Base-by-base conservation (phyloP, 2,888 invertebrate species). In the Ashinkailepas kermadecensis region DNA sequence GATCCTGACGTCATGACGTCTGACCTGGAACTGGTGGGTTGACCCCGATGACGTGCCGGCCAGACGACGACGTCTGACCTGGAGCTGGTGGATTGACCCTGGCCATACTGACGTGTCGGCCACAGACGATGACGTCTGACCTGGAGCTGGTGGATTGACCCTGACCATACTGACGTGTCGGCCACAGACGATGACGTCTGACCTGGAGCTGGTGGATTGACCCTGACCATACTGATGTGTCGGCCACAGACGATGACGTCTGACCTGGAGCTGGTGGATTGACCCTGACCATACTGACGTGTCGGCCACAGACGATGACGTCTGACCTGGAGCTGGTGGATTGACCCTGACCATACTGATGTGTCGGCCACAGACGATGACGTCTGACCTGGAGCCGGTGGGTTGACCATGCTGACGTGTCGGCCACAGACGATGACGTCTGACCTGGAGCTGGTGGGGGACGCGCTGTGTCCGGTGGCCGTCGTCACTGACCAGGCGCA, bases 401-500 rank as follows among this genome's bases (percentile, higher is more conserved):
- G n/a, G n/a, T n/a, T n/a, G n/a, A n/a, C n/a, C 39, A 2, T 13
- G 59, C 39, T 67, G 65, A 11, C 65, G 0, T 67, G 65, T 67
- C 23, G 39, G 39, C 65, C 65, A 1, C 74, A 74, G 74, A 74
- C 74, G 74, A 18, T 54, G 54, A 54, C 39, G 1, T 39, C 74
- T 23, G 74, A 74, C 13, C 74, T 74, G 74, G 74, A 74, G 74
- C 74, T 74, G 74, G 8, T 13, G 39, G 39, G 54, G 54, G 74
- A 54, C 18, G 18, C 54, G 39, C 74, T 74, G 74, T 18, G 74
- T 11, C 74, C 74, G 11, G 74, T 54, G 11, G 74, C 74, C 54
- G 8, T 54, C 54, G 74, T 74, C 7, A 74, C 74, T 7, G 74
- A 74, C 54, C 12, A 11, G 8, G 54, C 18, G 54, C 74, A 74